These are phyloP conservation scores for Ditula angustiorana DNA, from an alignment of 2,888 invertebrate genomes.

Conservation along the genomic window DNA sequence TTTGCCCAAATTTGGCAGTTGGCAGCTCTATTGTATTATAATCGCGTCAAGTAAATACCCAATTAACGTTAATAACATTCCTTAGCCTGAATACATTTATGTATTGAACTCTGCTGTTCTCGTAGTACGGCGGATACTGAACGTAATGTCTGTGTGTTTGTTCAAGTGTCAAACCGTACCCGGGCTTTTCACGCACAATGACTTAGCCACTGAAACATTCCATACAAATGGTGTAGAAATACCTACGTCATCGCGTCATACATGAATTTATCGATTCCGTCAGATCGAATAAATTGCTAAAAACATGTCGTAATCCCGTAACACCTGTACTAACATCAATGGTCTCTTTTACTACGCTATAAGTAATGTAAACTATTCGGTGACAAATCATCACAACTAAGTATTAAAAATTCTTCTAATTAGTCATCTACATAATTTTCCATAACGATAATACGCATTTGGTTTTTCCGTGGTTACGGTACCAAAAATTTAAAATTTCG, in stretches of 20 bases:
- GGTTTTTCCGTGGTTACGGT: not conserved
- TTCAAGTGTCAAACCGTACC: constrained; percentile 2
- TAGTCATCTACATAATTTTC: not conserved
- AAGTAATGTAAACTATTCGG: not conserved
- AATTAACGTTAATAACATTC: constrained; percentile 30
- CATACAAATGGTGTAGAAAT: constrained; percentile 9
- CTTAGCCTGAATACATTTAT: constrained; percentile 21
- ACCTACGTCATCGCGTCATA: constrained; percentile 19
- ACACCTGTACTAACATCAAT: constrained; percentile 35
- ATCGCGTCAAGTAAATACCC: constrained; percentile 32
- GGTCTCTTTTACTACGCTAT: not conserved
- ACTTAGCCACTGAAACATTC: constrained; percentile 26
- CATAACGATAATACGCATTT: not conserved
- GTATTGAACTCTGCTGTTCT: constrained; percentile 6
- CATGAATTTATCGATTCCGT: constrained; percentile 29
- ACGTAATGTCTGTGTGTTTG: constrained; percentile 16
- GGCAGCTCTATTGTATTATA: constrained; percentile 33
- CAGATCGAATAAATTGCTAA: constrained; percentile 23
- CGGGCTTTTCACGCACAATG: not conserved
- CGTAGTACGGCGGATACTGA: not conserved
- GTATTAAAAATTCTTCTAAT: not conserved
- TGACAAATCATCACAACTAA: not conserved
- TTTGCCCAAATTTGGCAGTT: constrained; percentile 31
- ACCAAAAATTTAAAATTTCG: not conserved
- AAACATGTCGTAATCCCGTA: constrained; percentile 17